Percentiles rank a stretch among this genome's conserved stretches.
Evolutionary conservation across 2,888 invertebrate species (phyloP).

Genomic region (Mythimna impura): DNA sequence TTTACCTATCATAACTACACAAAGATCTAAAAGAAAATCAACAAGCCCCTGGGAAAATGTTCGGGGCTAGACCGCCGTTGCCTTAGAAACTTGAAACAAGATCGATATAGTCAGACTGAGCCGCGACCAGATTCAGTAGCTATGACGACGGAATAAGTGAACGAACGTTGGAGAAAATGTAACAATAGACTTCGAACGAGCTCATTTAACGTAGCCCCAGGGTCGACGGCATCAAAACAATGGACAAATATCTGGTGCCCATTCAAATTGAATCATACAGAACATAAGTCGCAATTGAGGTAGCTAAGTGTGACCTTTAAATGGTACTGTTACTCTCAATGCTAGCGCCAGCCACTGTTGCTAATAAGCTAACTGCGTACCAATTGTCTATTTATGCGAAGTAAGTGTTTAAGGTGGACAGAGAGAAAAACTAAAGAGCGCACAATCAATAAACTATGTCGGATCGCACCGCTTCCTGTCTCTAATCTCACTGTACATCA

Average conservation of each 20-base stretch:
- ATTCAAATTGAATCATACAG: conserved; percentile 56
- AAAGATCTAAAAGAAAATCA: conserved; percentile 13
- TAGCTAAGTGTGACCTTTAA: conserved; percentile 57
- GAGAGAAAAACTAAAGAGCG: conserved; percentile 43
- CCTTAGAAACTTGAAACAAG: conserved; percentile 58
- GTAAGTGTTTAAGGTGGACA: conserved; percentile 54
- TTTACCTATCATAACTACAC: conserved; percentile 6
- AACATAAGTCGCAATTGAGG: conserved; percentile 40
- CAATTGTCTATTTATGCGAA: conserved; percentile 36
- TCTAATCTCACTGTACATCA: conserved; percentile 32
- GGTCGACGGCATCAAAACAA: conserved; percentile 73
- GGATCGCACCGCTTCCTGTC: conserved; percentile 31
- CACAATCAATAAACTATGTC: conserved; percentile 47
- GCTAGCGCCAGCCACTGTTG: conserved; percentile 43
- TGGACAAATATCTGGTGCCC: conserved; percentile 64
- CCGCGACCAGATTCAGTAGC: conserved; percentile 51
- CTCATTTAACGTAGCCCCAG: conserved; percentile 66
- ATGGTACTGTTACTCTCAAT: conserved; percentile 52
- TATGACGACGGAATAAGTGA: conserved; percentile 62
- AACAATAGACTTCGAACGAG: conserved; percentile 70
- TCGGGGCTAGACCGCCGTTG: conserved; percentile 49
- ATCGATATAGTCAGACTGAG: conserved; percentile 70
- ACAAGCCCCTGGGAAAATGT: conserved; percentile 37
- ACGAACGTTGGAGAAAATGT: conserved; percentile 63
- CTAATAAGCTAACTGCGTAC: conserved; percentile 54